Conservation (phyloP, 2,113 vertebrate species). For the Chloebia gouldiae region DNA sequence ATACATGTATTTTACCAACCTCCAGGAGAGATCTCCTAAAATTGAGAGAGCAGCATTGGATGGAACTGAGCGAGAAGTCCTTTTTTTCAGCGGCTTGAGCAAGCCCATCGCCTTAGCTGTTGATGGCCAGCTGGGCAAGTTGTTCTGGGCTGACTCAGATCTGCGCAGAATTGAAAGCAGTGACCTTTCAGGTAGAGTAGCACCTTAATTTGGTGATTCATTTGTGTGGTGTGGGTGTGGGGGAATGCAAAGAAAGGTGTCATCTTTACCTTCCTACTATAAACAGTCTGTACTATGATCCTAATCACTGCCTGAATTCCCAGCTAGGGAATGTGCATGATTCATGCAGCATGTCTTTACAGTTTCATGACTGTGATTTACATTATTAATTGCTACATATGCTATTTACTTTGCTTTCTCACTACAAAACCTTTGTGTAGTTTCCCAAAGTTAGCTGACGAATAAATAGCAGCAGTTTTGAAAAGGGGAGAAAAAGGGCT, state of each 20-base stretch:
- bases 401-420: conserved; percentile 31
- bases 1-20: conserved; percentile 99
- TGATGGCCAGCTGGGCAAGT: conserved; percentile 89
- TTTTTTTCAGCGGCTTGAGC: conserved; percentile 92
- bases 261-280: conserved; percentile 14
- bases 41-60: conserved; percentile 94
- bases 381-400: conserved; percentile 46
- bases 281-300: conserved; percentile 48
- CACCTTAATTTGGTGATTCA: conserved; percentile 45
- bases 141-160: conserved; percentile 97
- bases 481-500: neutral
- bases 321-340: conserved; percentile 32
- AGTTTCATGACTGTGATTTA: conserved; percentile 16
- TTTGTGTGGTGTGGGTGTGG: conserved; percentile 9
- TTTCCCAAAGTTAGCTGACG: neutral
- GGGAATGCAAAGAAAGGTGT: conserved; percentile 20
- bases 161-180: conserved; percentile 96
- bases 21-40: conserved; percentile 92
- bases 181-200: conserved; percentile 88
- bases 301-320: conserved; percentile 21
- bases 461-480: neutral
- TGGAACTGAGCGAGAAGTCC: conserved; percentile 93
- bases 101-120: conserved; percentile 90
- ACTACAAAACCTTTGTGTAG: neutral
- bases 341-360: neutral